Percentiles rank a stretch among this genome's conserved stretches.
Evolutionary conservation across 2,888 invertebrate species (phyloP).

Genomic region (Noctuana brunneofusca): DNA sequence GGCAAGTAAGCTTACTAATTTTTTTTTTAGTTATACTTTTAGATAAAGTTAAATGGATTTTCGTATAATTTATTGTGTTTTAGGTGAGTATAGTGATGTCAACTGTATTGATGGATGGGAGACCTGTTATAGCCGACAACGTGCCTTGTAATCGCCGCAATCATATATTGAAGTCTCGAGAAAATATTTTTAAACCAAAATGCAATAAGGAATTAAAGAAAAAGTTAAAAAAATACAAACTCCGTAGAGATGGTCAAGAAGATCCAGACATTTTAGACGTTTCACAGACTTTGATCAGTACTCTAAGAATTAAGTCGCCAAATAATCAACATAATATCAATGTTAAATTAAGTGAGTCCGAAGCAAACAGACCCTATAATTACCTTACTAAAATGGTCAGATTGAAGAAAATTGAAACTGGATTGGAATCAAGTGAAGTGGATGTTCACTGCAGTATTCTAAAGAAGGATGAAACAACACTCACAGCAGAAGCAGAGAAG

Average conservation of each 20-base stretch:
- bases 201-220: slow-evolving; percentile 60
- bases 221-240: slow-evolving; percentile 70
- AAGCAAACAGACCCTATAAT: slow-evolving; percentile 55
- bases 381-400: slow-evolving; percentile 70
- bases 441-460: not conserved
- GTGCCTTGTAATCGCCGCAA: slow-evolving; percentile 28
- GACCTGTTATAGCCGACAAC: slow-evolving; percentile 15
- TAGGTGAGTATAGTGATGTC: slow-evolving; percentile 74
- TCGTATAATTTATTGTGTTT: too few relatives aligned
- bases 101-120: slow-evolving; percentile 50
- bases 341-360: slow-evolving; percentile 38
- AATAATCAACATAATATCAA: slow-evolving; percentile 41
- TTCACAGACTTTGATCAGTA: slow-evolving; percentile 57
- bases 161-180: slow-evolving; percentile 54
- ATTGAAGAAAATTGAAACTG: slow-evolving; percentile 47
- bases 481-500: slow-evolving; percentile 46
- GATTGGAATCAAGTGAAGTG: not conserved
- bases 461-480: slow-evolving; percentile 1
- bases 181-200: slow-evolving; percentile 58
- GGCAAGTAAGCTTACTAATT: slow-evolving; percentile 36
- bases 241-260: slow-evolving; percentile 69
- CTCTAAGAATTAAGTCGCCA: slow-evolving; percentile 63
- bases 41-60: too few relatives aligned
- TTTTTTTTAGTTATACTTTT: too few relatives aligned
- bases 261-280: slow-evolving; percentile 73